Percentiles rank a stretch among this genome's conserved stretches.
Evolutionary conservation across 2,113 vertebrate genomes (phyloP).

Genomic region (Isurus oxyrinchus): DNA sequence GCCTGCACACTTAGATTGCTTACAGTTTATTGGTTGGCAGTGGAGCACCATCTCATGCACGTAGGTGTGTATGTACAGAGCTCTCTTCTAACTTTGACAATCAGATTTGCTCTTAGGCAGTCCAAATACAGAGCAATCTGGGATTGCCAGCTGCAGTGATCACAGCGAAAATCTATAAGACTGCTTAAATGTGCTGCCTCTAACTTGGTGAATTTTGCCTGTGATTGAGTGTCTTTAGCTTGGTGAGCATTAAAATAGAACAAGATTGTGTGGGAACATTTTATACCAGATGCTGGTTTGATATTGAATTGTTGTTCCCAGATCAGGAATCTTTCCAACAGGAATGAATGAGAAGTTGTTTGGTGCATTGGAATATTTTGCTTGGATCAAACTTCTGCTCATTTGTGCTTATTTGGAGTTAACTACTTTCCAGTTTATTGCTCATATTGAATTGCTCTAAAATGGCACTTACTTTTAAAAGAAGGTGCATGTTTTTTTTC

Average conservation of each 20-base stretch:
- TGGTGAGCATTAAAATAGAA: not conserved
- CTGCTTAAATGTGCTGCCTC: not conserved
- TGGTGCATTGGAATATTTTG: not conserved
- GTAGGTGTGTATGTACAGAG: not conserved
- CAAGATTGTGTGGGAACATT: not conserved
- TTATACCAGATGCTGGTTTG: not conserved
- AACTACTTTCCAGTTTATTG: not conserved
- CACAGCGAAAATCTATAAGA: not conserved
- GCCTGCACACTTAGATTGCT: not conserved
- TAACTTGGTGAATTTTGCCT: not conserved
- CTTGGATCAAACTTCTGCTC: not conserved
- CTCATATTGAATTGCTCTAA: not conserved
- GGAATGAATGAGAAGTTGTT: not conserved
- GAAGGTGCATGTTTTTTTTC: not conserved
- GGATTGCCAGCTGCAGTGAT: not conserved
- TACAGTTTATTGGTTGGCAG: not conserved
- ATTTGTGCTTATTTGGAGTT: not conserved
- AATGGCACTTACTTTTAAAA: not conserved
- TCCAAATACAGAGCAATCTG: not conserved
- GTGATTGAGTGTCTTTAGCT: not conserved
- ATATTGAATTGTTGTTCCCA: not conserved
- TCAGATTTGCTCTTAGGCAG: not conserved
- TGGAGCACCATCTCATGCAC: not conserved
- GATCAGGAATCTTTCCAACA: not conserved
- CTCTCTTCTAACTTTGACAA: not conserved